These are phyloP conservation scores for Gymnoscopelus braueri DNA, from an alignment of 2,797 vertebrate genomes.

Conservation along the genomic window DNA sequence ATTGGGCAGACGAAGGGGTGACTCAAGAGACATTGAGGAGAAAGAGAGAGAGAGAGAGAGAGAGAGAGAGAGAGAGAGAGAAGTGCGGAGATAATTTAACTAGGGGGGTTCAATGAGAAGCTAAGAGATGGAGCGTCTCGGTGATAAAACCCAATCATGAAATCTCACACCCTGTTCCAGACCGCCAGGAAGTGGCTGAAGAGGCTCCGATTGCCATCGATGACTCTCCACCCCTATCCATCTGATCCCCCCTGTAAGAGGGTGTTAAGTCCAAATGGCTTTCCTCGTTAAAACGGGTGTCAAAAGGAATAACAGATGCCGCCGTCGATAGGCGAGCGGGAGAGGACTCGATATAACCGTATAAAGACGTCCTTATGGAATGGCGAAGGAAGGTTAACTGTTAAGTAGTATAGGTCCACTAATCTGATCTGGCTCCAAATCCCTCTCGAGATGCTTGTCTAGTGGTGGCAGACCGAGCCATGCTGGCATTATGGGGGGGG, in stretches of 20 bases:
- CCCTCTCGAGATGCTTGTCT: slow-evolving; percentile 12
- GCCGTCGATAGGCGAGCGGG: slow-evolving; percentile 57
- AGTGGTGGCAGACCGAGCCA: background rate
- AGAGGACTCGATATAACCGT: slow-evolving; percentile 59
- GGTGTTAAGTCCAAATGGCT: slow-evolving; percentile 67
- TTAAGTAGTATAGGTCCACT: slow-evolving; percentile 40
- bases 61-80: slow-evolving; percentile 8
- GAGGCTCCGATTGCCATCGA: slow-evolving; percentile 69
- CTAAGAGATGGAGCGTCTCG: slow-evolving; percentile 39
- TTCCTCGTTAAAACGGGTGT: slow-evolving; percentile 61
- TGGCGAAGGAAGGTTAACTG: slow-evolving; percentile 45
- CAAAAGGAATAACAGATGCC: slow-evolving; percentile 65
- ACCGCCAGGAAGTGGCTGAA: slow-evolving; percentile 52
- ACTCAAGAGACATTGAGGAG: no score
- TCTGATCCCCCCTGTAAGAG: slow-evolving; percentile 70
- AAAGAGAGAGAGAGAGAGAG: slow-evolving; percentile 1
- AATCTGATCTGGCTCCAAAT: slow-evolving; percentile 51
- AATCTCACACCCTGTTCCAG: slow-evolving; percentile 49
- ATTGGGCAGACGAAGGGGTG: no score
- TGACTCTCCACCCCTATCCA: slow-evolving; percentile 64
- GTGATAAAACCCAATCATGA: slow-evolving; percentile 60
- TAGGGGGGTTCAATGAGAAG: slow-evolving; percentile 40
- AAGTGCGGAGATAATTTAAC: slow-evolving; percentile 51
- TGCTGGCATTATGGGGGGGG: background rate
- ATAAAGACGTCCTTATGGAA: slow-evolving; percentile 56